Evolutionary conservation across 2,113 vertebrate species (phyloP).

Genomic region (Crocuta crocuta): DNA sequence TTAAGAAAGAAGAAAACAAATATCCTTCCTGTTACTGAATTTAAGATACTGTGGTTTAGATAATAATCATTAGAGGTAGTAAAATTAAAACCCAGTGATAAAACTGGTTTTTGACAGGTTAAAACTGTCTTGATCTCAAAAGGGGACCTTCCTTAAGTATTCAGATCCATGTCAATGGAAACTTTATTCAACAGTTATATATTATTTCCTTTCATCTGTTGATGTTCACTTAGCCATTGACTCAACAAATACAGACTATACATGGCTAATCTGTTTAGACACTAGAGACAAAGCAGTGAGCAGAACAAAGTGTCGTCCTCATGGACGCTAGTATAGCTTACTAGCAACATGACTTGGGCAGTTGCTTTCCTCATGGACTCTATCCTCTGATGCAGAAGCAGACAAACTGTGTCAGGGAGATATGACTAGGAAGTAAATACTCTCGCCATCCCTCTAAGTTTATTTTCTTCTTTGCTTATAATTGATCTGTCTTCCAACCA

Average conservation of each 20-base stretch:
- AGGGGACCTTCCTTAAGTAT: not conserved
- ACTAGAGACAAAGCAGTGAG: not conserved
- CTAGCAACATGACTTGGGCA: too few species aligned
- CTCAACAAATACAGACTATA: not conserved
- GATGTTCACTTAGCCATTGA: not conserved
- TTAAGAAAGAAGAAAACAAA: constrained; percentile 43
- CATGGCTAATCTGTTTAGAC: not conserved
- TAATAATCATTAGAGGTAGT: not conserved
- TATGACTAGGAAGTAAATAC: not conserved
- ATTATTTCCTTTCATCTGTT: not conserved
- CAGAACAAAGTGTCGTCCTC: not conserved
- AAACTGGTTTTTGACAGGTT: not conserved
- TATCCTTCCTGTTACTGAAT: not conserved
- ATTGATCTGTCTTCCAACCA: not conserved
- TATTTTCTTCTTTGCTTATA: not conserved
- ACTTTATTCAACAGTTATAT: not conserved
- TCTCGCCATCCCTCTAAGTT: not conserved
- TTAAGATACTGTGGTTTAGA: not conserved
- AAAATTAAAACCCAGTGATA: not conserved
- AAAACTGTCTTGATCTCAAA: not conserved
- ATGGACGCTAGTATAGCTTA: too few species aligned
- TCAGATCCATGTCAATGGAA: not conserved
- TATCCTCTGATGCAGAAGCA: not conserved
- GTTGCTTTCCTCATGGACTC: not conserved
- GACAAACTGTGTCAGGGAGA: not conserved